Conservation (phyloP, 2,888 invertebrate genomes). For the Ennomos fuscantarius region DNA sequence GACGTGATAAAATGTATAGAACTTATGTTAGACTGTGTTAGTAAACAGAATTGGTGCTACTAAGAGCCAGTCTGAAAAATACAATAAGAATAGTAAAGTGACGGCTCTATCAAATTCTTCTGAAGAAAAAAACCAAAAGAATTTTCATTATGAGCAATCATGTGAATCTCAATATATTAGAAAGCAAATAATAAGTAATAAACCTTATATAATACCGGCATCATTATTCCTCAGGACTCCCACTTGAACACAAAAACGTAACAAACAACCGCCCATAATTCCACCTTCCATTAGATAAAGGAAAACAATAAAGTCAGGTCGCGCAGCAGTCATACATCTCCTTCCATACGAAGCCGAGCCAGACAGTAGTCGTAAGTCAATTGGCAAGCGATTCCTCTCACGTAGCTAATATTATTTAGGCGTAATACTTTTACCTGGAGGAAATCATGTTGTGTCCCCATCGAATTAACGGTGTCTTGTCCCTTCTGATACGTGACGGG, state of each 20-base stretch:
- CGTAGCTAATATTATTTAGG: constrained; percentile 75
- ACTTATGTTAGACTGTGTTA: no score
- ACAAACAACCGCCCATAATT: constrained; percentile 32
- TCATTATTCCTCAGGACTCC: constrained; percentile 23
- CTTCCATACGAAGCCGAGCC: constrained; percentile 33
- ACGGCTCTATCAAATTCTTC: no score
- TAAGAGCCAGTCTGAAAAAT: no score
- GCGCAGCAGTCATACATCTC: constrained; percentile 40
- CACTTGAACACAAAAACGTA: constrained; percentile 24
- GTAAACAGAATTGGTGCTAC: no score
- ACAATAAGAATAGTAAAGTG: no score
- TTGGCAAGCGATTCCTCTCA: constrained; percentile 64
- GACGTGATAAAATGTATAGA: no score
- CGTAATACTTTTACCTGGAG: constrained; percentile 73
- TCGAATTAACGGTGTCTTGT: constrained; percentile 62
- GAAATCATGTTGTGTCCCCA: constrained; percentile 69
- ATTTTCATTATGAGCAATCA: no score
- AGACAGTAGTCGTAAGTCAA: constrained; percentile 55
- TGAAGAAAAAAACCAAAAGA: no score
- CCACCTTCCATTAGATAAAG: constrained; percentile 42
- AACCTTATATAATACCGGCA: constrained; percentile 8
- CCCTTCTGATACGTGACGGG: constrained; percentile 39
- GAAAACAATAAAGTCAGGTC: constrained; percentile 44
- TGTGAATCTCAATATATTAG: no score
- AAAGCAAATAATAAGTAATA: constrained; percentile 3